phyloP scores from a whole-genome alignment of 2,888 invertebrate species.

The Drosophila kuntzei region DNA sequence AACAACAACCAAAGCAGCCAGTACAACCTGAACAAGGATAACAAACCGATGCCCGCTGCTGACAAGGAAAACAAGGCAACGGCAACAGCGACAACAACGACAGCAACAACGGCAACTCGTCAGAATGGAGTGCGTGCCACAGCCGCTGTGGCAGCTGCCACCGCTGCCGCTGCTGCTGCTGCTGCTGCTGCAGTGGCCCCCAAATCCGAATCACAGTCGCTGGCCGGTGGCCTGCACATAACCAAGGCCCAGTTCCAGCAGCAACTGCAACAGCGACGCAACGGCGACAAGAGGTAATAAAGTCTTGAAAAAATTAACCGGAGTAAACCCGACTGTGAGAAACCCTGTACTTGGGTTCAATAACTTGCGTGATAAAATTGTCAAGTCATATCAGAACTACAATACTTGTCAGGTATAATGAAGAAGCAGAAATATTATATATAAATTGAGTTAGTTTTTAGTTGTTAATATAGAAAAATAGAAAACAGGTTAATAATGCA shows the following conservation, averaged over 20 bases:
- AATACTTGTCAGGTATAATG: too few species aligned
- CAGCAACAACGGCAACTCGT: slow-evolving; percentile 51
- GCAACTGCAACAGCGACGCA: slow-evolving; percentile 75
- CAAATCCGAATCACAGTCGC: slow-evolving; percentile 56
- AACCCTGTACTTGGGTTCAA: background rate
- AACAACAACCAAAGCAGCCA: slow-evolving; percentile 32
- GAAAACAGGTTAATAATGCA: too few species aligned
- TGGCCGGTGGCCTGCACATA: slow-evolving; percentile 72
- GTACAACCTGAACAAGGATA: slow-evolving; percentile 48
- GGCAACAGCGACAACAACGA: slow-evolving; percentile 26
- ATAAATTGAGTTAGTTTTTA: too few species aligned
- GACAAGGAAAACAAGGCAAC: slow-evolving; percentile 52
- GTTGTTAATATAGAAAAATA: too few species aligned
- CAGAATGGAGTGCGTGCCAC: slow-evolving; percentile 70
- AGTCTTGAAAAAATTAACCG: background rate
- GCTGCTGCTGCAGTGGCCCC: slow-evolving; percentile 36
- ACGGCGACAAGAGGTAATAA: slow-evolving; percentile 80
- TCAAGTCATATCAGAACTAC: too few species aligned
- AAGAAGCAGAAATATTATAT: too few species aligned
- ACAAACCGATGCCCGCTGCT: slow-evolving; percentile 12
- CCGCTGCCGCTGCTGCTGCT: slow-evolving; percentile 56
- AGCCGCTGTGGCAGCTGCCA: slow-evolving; percentile 68
- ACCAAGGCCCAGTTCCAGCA: slow-evolving; percentile 81
- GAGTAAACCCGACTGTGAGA: background rate
- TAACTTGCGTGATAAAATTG: too few species aligned